Conservation (phyloP, 2,113 vertebrate genomes). For the Bos indicus region DNA sequence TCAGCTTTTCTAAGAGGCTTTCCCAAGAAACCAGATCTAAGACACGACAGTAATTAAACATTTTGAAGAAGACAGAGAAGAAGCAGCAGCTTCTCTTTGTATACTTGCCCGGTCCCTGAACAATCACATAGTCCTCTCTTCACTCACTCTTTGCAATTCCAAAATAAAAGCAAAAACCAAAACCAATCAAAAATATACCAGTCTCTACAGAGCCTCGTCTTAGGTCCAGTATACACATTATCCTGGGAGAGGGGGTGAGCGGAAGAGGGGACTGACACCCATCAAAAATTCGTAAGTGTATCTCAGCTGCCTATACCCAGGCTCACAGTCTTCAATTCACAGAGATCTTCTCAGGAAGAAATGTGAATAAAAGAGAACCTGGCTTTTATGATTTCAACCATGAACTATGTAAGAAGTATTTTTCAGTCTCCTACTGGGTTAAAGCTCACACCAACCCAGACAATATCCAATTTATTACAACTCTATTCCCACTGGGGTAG, state of each 20-base stretch:
- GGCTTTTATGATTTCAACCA: background rate
- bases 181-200: background rate
- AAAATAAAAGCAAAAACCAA: background rate
- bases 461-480: background rate
- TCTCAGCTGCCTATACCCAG: background rate
- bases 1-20: background rate
- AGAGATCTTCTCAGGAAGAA: background rate
- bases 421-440: background rate
- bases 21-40: background rate
- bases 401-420: background rate
- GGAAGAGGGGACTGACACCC: background rate
- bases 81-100: background rate
- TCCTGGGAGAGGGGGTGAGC: background rate
- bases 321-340: background rate
- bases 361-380: background rate
- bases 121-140: background rate
- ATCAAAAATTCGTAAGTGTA: background rate
- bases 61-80: background rate
- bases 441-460: constrained; percentile 30
- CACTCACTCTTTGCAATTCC: background rate
- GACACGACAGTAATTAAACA: background rate
- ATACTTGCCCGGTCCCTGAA: background rate
- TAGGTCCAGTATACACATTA: background rate
- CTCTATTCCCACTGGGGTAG: background rate
- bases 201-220: background rate